phyloP scores from a whole-genome alignment of 1,140 invertebrate genomes.

The Pseudachorutes palmiensis region DNA sequence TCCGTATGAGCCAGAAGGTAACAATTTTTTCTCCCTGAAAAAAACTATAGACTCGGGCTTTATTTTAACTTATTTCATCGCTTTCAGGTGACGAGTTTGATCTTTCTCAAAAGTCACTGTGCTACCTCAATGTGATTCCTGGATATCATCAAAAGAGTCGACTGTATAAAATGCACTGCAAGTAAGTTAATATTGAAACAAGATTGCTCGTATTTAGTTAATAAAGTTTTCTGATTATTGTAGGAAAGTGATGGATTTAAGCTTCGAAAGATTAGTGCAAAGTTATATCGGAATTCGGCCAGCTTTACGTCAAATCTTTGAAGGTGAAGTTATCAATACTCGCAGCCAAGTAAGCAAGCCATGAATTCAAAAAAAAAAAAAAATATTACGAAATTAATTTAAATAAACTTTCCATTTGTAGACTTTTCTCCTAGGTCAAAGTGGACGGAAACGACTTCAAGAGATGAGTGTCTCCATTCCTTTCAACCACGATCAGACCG shows the following conservation, averaged over 20 bases:
- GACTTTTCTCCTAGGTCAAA: constrained; percentile 19
- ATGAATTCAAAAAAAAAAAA: no score
- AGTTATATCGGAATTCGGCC: constrained; percentile 17
- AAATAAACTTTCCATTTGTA: constrained; percentile 11
- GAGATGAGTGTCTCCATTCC: constrained; percentile 24
- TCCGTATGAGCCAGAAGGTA: constrained; percentile 17
- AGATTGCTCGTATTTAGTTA: no score
- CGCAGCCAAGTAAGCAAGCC: background rate
- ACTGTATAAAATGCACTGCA: constrained; percentile 25
- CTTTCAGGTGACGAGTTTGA: constrained; percentile 27
- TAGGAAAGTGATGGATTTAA: constrained; percentile 2
- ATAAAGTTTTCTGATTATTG: no score
- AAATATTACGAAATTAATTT: no score
- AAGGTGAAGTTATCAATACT: constrained; percentile 14
- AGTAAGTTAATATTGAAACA: constrained; percentile 20
- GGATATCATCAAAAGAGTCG: constrained; percentile 26
- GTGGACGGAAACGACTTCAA: constrained; percentile 7
- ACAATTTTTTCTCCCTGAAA: background rate
- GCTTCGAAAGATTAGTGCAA: constrained; percentile 8
- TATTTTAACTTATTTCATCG: background rate
- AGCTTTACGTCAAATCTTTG: constrained; percentile 22
- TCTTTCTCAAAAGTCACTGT: constrained; percentile 21
- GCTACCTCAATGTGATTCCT: constrained; percentile 20
- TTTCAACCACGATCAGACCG: constrained; percentile 16
- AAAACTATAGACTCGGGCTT: no score